Evolutionary conservation across 1,140 invertebrate genomes (phyloP).

Genomic region (Drosophila parvula): DNA sequence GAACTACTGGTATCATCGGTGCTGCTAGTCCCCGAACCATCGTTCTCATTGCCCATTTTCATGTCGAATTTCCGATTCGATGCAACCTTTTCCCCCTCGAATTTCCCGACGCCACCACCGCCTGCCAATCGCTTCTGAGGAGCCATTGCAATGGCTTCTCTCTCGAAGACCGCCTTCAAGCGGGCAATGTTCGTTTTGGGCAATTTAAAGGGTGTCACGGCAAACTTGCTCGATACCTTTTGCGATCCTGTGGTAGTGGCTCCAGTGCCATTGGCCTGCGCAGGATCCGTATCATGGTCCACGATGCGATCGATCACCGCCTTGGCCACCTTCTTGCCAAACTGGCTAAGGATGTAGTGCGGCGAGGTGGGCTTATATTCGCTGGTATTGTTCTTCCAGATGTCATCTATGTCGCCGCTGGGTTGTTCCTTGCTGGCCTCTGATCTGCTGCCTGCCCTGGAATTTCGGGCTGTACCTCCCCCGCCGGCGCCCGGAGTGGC

Average conservation of each 20-base stretch:
- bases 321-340: constrained; percentile 67
- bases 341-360: constrained; percentile 64
- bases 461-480: constrained; percentile 15
- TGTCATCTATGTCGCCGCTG: constrained; percentile 64
- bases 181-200: constrained; percentile 60
- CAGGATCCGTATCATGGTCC: constrained; percentile 29
- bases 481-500: neutral
- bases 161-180: constrained; percentile 57
- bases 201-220: constrained; percentile 61
- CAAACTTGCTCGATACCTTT: constrained; percentile 67
- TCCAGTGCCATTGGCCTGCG: constrained; percentile 4
- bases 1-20: constrained; percentile 36
- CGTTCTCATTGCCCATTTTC: neutral
- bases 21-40: constrained; percentile 2
- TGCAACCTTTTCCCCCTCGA: neutral
- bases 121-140: neutral
- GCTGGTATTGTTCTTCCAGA: constrained; percentile 73
- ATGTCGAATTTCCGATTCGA: neutral
- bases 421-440: constrained; percentile 21
- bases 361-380: constrained; percentile 73
- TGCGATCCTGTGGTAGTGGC: constrained; percentile 8
- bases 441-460: constrained; percentile 9
- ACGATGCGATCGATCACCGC: constrained; percentile 53
- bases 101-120: neutral
- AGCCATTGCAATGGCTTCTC: neutral